These are phyloP conservation scores for Lepilemur septentrionalis DNA, from an alignment of 2,797 vertebrate genomes.

Conservation along the genomic window DNA sequence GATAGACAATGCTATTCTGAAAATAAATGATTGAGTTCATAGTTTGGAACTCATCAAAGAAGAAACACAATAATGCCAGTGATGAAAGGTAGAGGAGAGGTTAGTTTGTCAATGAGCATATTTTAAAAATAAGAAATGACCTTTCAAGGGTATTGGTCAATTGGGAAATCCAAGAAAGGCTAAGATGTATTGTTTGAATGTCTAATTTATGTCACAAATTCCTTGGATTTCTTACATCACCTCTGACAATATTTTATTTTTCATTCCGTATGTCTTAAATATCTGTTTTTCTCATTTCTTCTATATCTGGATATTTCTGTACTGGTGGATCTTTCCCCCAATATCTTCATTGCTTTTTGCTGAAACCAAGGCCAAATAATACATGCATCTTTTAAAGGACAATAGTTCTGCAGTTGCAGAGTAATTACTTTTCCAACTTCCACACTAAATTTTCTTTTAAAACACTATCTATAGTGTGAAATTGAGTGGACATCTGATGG, in stretches of 20 bases:
- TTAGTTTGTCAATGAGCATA: neutral
- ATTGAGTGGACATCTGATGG: conserved; percentile 58
- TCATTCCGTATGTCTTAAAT: neutral
- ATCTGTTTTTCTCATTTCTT: neutral
- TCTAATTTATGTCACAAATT: neutral
- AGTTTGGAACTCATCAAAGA: neutral
- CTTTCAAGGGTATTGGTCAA: neutral
- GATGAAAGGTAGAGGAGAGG: neutral
- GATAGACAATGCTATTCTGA: neutral
- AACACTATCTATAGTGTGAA: conserved; percentile 44
- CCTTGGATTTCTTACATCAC: neutral
- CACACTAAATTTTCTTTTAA: conserved; percentile 49
- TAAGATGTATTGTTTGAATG: neutral
- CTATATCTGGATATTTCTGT: neutral
- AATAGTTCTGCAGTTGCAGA: neutral
- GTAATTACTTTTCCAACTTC: conserved; percentile 42
- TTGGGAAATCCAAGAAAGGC: neutral
- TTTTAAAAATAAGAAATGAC: neutral
- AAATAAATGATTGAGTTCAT: neutral
- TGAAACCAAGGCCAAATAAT: neutral
- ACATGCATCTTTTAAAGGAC: neutral
- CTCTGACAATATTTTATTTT: neutral
- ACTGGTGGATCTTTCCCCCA: neutral
- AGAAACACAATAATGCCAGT: neutral
- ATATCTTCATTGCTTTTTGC: neutral